Evolutionary conservation across 2,888 invertebrate genomes (phyloP), one percentile per base, ranked within the genome.

Genomic region (Entomobrya multifasciata): DNA sequence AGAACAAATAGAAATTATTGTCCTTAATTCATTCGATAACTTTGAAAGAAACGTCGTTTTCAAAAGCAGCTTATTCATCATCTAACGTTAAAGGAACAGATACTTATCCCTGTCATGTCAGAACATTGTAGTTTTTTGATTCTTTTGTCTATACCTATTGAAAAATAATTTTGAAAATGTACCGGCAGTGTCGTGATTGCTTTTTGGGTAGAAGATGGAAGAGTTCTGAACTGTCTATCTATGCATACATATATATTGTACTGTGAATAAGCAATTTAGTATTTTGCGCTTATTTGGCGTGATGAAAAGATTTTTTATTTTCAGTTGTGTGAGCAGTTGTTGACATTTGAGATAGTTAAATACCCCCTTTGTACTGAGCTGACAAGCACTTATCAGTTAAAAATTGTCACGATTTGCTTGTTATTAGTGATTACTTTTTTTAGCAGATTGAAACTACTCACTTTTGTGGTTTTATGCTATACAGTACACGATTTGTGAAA

Each of bases 381-480:
- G 52, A 74, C 60, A 77, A 77, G 15, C 77, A 77, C 41, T 36
- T 52, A 77, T 77, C 77, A 77, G 57, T 77, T 77, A 77, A 60
- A 77, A 57, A 57, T 57, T 77, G 57, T 77, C 77, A 77, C 77
- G 77, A 77, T 41, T 57, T 57, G 77, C 77, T 57, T 77, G 55
- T 74, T 74, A 20, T 27, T 55, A 52, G 17, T 74, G 30, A 41
- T 60, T 36, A 8, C 36, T 6, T 36, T 36, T 36, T 36, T 36
- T 36, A 36, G 8, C 4, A 36, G 8, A 36, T 57, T 52, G n/a
- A 74, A 52, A 52, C 17, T 52, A 52, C 52, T 74, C 52, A 27
- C 27, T 25, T 74, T 52, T 10, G 10, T 15, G 11, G n/a, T 65
- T 25, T 25, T 0, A 25, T 47, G 25, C 1, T 72, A n/a, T 20